Evolutionary conservation across 1,140 invertebrate genomes (phyloP), one percentile per base, ranked within the genome.

Genomic region (Diploscapter pachys): DNA sequence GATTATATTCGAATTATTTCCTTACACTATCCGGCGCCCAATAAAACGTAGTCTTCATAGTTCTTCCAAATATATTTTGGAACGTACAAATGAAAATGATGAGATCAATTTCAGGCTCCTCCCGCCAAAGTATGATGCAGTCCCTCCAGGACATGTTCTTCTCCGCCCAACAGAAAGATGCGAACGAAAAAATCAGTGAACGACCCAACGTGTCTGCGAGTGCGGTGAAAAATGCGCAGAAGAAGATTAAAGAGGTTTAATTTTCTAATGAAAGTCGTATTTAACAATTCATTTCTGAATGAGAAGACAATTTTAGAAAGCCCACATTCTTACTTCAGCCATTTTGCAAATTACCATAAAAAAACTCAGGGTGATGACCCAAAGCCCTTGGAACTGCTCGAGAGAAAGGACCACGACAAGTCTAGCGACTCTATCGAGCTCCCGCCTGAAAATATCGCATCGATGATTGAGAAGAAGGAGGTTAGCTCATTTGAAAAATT

Each of bases 211-310:
- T 68, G 11, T 48, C 56, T 6, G 66, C 66, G 6, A 68, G 66
- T 68, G 53, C 56, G 5, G 66, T 68, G 66, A 68, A 68, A 68
- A n/a, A 6, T 6, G 53, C 66, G 5, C 66, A 68, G 50, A 68
- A 53, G 51, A 68, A 53, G 51, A 8, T 55, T 6, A 68, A 68
- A 2, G 66, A 68, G 11, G 52, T 52, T 5, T 52, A 68, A 2
- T 54, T 5, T 48, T n/a, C 52, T 6, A 55, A 68, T 31, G 66
- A 68, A 52, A 68, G 0, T 52, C 56, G 51, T 5, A 52, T 11
- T 68, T 52, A 52, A 31, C 31, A 31, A 2, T 65, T 65, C 0
- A 6, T 68, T 11, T 68, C 5, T 53, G 31, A 1, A 55, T 48
- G 11, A 52, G n/a, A 68, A 52, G 6, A 48, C 53, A 9, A 6